Evolutionary conservation across 2,113 vertebrate species (phyloP).

Genomic region (human (Homo sapiens)): DNA sequence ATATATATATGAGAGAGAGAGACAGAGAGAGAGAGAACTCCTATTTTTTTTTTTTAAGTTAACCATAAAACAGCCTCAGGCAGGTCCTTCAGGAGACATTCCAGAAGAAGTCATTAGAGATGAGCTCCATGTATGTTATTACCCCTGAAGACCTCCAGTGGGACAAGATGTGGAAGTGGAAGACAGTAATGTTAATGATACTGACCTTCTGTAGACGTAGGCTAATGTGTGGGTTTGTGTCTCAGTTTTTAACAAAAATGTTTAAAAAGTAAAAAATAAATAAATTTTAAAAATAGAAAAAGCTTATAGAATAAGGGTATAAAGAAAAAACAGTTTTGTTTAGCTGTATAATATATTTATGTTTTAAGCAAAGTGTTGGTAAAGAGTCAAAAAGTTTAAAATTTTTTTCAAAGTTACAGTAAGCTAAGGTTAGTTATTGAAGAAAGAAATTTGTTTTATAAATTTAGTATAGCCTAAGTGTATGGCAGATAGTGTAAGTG

Average conservation of each 20-base stretch:
- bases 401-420: not conserved
- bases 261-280: not conserved
- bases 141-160: not conserved
- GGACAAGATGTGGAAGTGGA: not conserved
- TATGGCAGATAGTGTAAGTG: too few species aligned
- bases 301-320: not conserved
- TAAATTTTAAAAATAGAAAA: not conserved
- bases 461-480: not conserved
- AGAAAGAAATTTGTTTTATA: not conserved
- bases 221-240: not conserved
- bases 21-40: not conserved
- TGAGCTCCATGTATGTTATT: not conserved
- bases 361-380: not conserved
- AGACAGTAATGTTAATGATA: not conserved
- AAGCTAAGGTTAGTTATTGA: not conserved
- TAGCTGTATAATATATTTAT: not conserved
- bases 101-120: not conserved
- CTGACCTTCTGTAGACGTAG: not conserved
- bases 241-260: not conserved
- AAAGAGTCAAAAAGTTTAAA: not conserved
- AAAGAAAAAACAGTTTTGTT: not conserved
- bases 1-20: too few species aligned
- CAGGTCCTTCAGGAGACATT: not conserved
- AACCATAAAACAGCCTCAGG: not conserved
- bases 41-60: not conserved